phyloP scores from a whole-genome alignment of 2,888 invertebrate species.

The Troides oblongomaculatus region DNA sequence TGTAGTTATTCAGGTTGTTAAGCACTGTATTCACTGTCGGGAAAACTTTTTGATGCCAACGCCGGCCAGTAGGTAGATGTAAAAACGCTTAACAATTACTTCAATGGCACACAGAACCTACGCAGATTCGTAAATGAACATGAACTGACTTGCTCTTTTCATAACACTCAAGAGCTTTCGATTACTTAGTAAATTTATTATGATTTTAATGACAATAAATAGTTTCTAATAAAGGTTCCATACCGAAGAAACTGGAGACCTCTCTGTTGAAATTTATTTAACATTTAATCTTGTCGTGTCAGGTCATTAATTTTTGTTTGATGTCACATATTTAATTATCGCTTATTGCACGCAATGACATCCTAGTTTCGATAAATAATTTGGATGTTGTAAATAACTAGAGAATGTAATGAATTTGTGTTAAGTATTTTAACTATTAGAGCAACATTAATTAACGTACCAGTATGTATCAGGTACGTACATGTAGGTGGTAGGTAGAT shows the following conservation, averaged over 20 bases:
- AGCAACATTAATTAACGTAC: slow-evolving; percentile 12
- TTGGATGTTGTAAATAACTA: slow-evolving; percentile 5
- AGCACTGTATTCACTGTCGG: slow-evolving; percentile 49
- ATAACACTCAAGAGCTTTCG: no score
- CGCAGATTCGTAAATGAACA: neutral
- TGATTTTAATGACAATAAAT: no score
- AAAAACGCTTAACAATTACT: slow-evolving; percentile 24
- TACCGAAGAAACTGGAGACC: no score
- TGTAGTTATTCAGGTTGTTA: slow-evolving; percentile 51
- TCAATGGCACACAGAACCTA: slow-evolving; percentile 14
- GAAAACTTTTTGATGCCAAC: slow-evolving; percentile 51
- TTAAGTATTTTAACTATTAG: slow-evolving; percentile 21
- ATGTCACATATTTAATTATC: no score
- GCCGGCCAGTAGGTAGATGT: slow-evolving; percentile 43
- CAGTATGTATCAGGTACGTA: slow-evolving; percentile 10
- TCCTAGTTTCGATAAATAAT: neutral
- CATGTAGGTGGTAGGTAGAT: slow-evolving; percentile 2
- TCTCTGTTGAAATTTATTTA: no score
- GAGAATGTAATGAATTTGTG: slow-evolving; percentile 8
- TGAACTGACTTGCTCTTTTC: no score
- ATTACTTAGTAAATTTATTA: no score
- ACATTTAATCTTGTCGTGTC: no score
- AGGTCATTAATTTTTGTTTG: no score
- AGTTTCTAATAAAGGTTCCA: no score
- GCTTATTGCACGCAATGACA: no score